Evolutionary conservation across 1,140 invertebrate species (phyloP).

Genomic region (Sycophila sp.): DNA sequence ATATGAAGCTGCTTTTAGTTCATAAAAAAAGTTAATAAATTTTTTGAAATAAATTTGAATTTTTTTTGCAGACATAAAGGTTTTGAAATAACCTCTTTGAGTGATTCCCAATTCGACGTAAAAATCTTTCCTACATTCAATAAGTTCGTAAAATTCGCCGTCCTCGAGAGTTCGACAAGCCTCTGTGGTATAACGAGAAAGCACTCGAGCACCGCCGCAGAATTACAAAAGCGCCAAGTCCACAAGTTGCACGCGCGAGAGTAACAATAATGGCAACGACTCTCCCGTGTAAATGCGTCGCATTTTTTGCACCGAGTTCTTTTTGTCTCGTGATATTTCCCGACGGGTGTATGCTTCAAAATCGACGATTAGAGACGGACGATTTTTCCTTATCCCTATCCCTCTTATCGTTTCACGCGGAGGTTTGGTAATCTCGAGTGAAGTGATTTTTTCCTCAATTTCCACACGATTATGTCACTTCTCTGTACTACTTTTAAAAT

Average conservation of each 20-base stretch:
- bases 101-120: no score
- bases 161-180: no score
- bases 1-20: no score
- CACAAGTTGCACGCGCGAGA: background rate
- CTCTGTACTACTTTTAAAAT: no score
- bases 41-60: no score
- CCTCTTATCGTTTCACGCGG: no score
- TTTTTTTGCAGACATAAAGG: no score
- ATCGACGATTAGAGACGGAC: background rate
- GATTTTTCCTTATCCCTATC: background rate
- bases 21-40: no score
- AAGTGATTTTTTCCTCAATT: conserved; percentile 10
- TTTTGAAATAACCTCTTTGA: no score
- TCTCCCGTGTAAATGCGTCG: background rate
- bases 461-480: no score
- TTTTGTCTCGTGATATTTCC: background rate
- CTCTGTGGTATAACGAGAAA: background rate
- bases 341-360: conserved; percentile 1
- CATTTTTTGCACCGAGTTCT: background rate
- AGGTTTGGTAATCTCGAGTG: background rate
- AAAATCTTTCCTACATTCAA: no score
- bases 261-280: background rate
- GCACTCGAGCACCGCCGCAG: background rate
- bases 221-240: background rate
- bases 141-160: no score